Conservation (phyloP, 1,140 invertebrate genomes). For the Saccostrea glomerata region DNA sequence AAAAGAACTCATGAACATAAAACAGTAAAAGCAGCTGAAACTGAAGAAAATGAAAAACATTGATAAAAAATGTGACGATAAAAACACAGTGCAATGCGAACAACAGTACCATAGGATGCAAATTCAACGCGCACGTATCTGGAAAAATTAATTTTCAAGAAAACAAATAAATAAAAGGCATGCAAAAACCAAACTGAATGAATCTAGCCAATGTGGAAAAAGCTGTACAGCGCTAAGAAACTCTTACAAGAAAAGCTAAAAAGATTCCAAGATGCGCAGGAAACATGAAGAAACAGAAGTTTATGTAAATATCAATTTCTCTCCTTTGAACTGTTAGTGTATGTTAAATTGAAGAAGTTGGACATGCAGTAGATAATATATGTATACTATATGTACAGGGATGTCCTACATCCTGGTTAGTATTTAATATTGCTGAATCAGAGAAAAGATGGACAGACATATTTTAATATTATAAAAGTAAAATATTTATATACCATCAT, state of each 20-base stretch:
- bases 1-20: background rate
- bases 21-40: background rate
- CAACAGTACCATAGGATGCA: background rate
- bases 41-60: background rate
- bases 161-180: background rate
- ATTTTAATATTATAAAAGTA: background rate
- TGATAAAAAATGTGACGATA: background rate
- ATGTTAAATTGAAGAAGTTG: background rate
- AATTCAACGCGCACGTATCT: background rate
- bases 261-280: background rate
- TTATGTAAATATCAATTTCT: background rate
- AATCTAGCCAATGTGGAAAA: background rate
- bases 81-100: background rate
- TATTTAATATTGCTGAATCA: background rate
- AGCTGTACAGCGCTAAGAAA: background rate
- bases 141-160: background rate
- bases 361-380: background rate
- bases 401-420: background rate
- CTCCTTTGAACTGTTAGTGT: background rate
- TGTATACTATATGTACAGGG: background rate
- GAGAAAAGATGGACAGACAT: background rate
- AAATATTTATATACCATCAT: background rate
- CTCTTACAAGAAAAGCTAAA: background rate
- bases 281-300: background rate
- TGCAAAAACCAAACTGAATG: background rate